Percentiles rank a stretch among this genome's conserved stretches.
Conservation (phyloP, 35 echinoderm and acorn worm species). For the Amphiura filiformis region DNA sequence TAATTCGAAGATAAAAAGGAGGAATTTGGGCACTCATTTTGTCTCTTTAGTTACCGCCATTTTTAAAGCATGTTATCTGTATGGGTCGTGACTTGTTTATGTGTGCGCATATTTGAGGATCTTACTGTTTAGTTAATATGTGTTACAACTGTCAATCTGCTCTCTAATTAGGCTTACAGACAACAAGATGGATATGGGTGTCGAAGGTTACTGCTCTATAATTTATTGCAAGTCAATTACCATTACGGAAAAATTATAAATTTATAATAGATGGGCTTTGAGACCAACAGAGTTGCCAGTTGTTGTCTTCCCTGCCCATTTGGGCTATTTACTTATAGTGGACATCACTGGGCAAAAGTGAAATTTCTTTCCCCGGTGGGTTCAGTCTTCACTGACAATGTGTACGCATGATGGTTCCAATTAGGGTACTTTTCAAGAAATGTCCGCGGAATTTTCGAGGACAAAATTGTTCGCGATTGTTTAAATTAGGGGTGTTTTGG, state of each 20-base stretch:
- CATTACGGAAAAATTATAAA: background rate
- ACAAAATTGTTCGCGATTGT: too few relatives aligned
- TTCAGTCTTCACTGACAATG: too few relatives aligned
- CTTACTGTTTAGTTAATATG: background rate
- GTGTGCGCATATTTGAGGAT: conserved; percentile 4
- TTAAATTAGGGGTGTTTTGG: too few relatives aligned
- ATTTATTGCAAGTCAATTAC: conserved; percentile 2
- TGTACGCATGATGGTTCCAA: too few relatives aligned
- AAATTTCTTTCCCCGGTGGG: too few relatives aligned
- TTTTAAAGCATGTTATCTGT: background rate
- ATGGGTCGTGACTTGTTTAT: conserved; percentile 11
- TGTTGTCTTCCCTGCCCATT: too few relatives aligned
- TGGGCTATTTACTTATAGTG: too few relatives aligned
- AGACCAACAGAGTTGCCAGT: too few relatives aligned
- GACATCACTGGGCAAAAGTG: too few relatives aligned
- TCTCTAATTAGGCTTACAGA: background rate
- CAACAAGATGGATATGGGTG: background rate
- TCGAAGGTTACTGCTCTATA: background rate
- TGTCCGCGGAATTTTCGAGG: too few relatives aligned
- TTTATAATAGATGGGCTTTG: background rate
- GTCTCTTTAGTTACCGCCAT: too few relatives aligned
- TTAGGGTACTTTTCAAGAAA: too few relatives aligned
- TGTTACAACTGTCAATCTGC: conserved; percentile 6
- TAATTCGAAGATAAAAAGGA: background rate
- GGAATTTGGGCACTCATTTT: background rate